Evolutionary conservation across 2,888 invertebrate species (phyloP), one percentile per base, ranked within the genome.

Genomic region (Odontomyia ornata): DNA sequence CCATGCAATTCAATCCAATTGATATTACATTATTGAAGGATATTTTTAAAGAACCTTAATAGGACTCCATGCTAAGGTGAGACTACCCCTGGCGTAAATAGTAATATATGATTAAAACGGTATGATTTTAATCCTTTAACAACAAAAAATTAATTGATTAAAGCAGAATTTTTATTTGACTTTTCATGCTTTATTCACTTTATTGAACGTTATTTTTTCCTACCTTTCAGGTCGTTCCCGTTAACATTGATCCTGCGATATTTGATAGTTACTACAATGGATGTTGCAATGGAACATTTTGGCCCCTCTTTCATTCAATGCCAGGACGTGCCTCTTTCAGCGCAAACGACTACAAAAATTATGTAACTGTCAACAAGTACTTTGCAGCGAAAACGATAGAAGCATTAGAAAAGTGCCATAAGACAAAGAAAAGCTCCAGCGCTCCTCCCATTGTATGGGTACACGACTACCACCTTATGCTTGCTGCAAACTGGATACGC

Each of bases 251-350:
- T 78, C 90, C 93, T 0, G 89, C 88, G 76, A 88, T 93, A 77
- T 95, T 96, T 83, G 93, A 96, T 83, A 92, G 92, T 77, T 96
- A 95, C 86, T 96, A 96, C 89, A 96, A 96, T 88, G 96, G 96
- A 11, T 95, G 95, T 85, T 96, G 96, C 84, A 96, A 96, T 83
- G 95, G 93, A 21, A 96, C 95, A 0, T 95, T 96, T 85, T 96
- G 96, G 96, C 96, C 96, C 0, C 88, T 96, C 15, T 96, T 96
- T 84, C 96, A 96, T 85, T 96, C 96, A 18, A 96, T 96, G 96
- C 95, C 96, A 0, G 95, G 95, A 82, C 88, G 95, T 76, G 95
- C 95, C 3, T 91, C 92, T 15, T 96, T 96, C 85, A 93, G 91
- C 80, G 91, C 91, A 0, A 94, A 94, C 79, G 92, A 95, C 83